Evolutionary conservation across 1,140 invertebrate genomes (phyloP).

Genomic region (Eumeta japonica): DNA sequence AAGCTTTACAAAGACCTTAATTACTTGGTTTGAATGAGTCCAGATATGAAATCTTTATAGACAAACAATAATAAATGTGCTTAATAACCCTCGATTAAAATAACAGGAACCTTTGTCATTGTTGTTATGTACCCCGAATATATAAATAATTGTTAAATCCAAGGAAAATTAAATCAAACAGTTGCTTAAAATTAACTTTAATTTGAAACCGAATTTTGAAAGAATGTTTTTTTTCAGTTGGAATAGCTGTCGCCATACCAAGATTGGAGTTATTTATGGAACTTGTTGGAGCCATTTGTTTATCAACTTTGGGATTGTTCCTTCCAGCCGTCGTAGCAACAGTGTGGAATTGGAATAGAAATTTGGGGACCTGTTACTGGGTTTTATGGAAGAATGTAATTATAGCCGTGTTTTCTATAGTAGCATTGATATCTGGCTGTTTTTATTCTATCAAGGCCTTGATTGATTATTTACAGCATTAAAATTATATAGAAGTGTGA

Average conservation of each 20-base stretch:
- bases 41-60: too few species aligned
- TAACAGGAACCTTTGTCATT: too few species aligned
- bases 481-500: too few species aligned
- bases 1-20: too few species aligned
- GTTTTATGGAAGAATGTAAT: constrained; percentile 66
- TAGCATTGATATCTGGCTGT: constrained; percentile 68
- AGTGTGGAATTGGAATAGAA: constrained; percentile 63
- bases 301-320: constrained; percentile 78
- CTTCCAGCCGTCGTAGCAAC: constrained; percentile 84
- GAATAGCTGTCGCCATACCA: constrained; percentile 73
- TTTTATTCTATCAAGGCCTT: constrained; percentile 58
- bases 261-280: constrained; percentile 84
- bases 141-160: too few species aligned
- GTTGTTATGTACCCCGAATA: too few species aligned
- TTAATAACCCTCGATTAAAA: too few species aligned
- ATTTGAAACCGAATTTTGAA: too few species aligned
- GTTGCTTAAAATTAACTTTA: neutral
- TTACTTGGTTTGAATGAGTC: too few species aligned
- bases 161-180: neutral
- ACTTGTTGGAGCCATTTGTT: constrained; percentile 82
- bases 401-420: constrained; percentile 61
- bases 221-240: constrained; percentile 58
- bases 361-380: constrained; percentile 62
- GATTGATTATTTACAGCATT: constrained; percentile 28
- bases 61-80: too few species aligned